Base-by-base conservation (phyloP, 2,888 invertebrate genomes). In the Lasius platythorax region DNA sequence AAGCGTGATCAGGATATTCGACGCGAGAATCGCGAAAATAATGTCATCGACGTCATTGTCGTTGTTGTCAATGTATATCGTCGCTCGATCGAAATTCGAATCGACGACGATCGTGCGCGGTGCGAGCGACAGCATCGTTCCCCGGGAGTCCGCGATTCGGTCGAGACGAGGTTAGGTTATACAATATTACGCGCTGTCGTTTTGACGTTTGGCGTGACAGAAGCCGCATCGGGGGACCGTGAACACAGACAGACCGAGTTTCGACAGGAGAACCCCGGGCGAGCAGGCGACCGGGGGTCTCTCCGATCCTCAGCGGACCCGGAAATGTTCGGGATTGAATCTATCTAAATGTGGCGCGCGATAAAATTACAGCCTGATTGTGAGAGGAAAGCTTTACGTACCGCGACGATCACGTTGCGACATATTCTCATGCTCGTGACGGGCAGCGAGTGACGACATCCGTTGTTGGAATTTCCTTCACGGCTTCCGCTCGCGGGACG, bases 181-280 rank as follows among this genome's bases (percentile, higher is more conserved):
- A 23, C 23, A 23, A 94, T 87, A 89, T 90, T 11, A 33, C 18
- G 46, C 23, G 43, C 18, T 40, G 58, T 6, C 11, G 58, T 28
- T 75, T 82, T 50, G 89, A 86, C 93, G 94, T 94, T 93, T 94
- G 94, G 94, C 94, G 94, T 94, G 94, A 92, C 90, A 94, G 92
- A 93, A 94, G 94, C 93, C 94, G 94, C 88, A 89, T 88, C 87
- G 67, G 70, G 68, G 68, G 87, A 93, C 94, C 94, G 94, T 94
- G 94, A 94, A 92, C 89, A 92, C 94, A 94, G 94, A 93, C 93
- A 91, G 90, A 90, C 84, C 89, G 86, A 92, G 89, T 91, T 91
- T 93, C 91, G 33, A 8, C 15, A n/a, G 37, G 86, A 89, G 90
- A 93, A 86, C 92, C 93, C 92, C 93, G 93, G 93, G 87, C 63